These are phyloP conservation scores for Panagrolaimus sp. DNA, from an alignment of 1,140 invertebrate species.

Conservation along the genomic window DNA sequence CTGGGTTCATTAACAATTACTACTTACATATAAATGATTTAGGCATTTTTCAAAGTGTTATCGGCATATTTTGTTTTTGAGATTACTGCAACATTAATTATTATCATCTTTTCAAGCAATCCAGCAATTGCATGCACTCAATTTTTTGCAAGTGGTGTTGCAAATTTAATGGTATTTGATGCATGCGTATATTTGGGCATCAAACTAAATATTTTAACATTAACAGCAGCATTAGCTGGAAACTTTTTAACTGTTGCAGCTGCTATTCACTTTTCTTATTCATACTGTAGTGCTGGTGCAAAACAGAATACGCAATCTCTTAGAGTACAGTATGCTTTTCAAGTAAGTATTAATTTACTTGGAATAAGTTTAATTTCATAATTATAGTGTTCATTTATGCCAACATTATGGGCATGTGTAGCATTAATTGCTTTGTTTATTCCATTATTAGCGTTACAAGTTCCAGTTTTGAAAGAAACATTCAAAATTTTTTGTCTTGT, in stretches of 20 bases:
- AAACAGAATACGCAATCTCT: conserved; percentile 22
- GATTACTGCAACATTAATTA: neutral
- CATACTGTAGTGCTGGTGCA: conserved; percentile 24
- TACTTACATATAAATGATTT: no score
- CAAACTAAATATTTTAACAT: conserved; percentile 20
- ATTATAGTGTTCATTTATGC: conserved; percentile 18
- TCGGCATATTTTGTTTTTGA: neutral
- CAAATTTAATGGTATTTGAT: conserved; percentile 16
- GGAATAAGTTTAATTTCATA: neutral
- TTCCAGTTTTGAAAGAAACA: conserved; percentile 36
- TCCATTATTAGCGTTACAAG: conserved; percentile 22
- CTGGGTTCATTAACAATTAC: no score
- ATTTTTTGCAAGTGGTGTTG: conserved; percentile 17
- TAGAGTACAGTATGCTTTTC: conserved; percentile 39
- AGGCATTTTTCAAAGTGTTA: conserved; percentile 14
- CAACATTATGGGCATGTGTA: conserved; percentile 23
- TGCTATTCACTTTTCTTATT: conserved; percentile 37
- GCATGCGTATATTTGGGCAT: conserved; percentile 3
- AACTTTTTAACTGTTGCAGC: conserved; percentile 31
- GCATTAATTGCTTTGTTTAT: conserved; percentile 14
- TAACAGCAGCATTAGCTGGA: conserved; percentile 21
- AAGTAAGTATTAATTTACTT: conserved; percentile 13
- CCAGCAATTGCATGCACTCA: conserved; percentile 17
- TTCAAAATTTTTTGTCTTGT: conserved; percentile 24
- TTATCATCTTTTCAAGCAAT: conserved; percentile 20